Base-by-base conservation (phyloP, 92 coral and sea anemone species). In the Palythoa caribaeorum region DNA sequence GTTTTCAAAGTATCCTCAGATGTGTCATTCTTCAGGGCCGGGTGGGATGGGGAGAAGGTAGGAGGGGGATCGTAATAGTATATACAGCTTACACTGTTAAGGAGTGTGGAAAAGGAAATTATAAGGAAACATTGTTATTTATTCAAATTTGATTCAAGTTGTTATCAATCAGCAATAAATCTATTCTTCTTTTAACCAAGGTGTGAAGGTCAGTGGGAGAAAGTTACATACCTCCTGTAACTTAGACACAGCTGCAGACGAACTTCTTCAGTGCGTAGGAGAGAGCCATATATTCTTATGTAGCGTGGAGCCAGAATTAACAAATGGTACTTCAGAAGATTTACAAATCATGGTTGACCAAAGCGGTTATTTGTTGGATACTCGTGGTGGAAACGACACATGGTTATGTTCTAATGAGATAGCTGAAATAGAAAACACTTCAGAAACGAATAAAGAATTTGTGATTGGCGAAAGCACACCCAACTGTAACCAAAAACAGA, bases 231-330 rank as follows among this genome's bases (percentile, higher is more conserved):
- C 20, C 38, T 20, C 28, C 6, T 21, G 35, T 54, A 16, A 35
- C 14, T n/a, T 63, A 63, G 19, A 19, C 47, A 19, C 28, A 28
- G 28, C 55, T 12, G 57, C 37, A 13, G 28, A 65, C 38, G 17
- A 48, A 60, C 48, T 47, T 17, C 75, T 81, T 9, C 15, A 48
- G 60, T 81, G 86, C 16, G 86, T 81, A 14, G 75, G 86, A 14
- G 86, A 63, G 63, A 81, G 86, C 63, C 75, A 48, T 11, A 81
- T 81, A 60, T 81, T 81, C 9, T 59, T 81, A 19, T 38, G 21
- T 19, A 81, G 75, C 76, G 20, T 44, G n/a, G 73, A 60, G 17
- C 86, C 47, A 81, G 86, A 66, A 52, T 63, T 21, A 28, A 28
- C 28, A 21, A 1, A 7, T 6, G 13, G 28, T 10, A 21, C 59